Conservation (phyloP, 2,797 vertebrate genomes). For the Lacerta viridis region DNA sequence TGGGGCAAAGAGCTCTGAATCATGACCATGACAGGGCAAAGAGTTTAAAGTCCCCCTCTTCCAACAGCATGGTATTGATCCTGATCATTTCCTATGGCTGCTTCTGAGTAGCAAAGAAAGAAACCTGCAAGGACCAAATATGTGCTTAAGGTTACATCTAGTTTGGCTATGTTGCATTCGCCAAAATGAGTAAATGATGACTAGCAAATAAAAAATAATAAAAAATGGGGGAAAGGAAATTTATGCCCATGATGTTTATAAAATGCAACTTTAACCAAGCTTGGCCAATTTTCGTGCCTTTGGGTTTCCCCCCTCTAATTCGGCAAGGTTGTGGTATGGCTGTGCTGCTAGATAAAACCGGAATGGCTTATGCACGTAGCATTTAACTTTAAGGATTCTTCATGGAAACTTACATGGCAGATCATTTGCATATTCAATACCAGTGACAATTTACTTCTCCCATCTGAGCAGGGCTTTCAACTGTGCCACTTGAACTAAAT, state of each 20-base stretch:
- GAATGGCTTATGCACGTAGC: slow-evolving; percentile 76
- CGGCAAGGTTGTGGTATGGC: slow-evolving; percentile 63
- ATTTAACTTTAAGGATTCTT: slow-evolving; percentile 85
- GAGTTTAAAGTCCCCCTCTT: not conserved
- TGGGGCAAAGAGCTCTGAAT: no score
- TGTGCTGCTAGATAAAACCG: slow-evolving; percentile 75
- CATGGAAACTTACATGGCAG: slow-evolving; percentile 83
- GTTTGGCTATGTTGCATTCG: slow-evolving; percentile 56
- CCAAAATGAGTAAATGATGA: slow-evolving; percentile 53
- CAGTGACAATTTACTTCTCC: slow-evolving; percentile 88
- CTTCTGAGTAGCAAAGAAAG: not conserved
- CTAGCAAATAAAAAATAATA: slow-evolving; percentile 54
- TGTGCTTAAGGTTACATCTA: not conserved
- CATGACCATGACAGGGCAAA: no score
- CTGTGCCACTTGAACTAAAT: slow-evolving; percentile 89
- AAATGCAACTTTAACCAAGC: slow-evolving; percentile 63
- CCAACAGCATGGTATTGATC: not conserved
- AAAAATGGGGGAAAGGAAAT: slow-evolving; percentile 46
- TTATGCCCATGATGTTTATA: slow-evolving; percentile 55
- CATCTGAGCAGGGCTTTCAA: slow-evolving; percentile 88
- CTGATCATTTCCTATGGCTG: not conserved
- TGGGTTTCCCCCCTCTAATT: not conserved
- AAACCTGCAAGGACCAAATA: not conserved
- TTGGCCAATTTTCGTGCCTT: slow-evolving; percentile 65
- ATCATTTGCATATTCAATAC: slow-evolving; percentile 88